Evolutionary conservation across 2,797 vertebrate species (phyloP).

Genomic region (Setipinna tenuifilis): DNA sequence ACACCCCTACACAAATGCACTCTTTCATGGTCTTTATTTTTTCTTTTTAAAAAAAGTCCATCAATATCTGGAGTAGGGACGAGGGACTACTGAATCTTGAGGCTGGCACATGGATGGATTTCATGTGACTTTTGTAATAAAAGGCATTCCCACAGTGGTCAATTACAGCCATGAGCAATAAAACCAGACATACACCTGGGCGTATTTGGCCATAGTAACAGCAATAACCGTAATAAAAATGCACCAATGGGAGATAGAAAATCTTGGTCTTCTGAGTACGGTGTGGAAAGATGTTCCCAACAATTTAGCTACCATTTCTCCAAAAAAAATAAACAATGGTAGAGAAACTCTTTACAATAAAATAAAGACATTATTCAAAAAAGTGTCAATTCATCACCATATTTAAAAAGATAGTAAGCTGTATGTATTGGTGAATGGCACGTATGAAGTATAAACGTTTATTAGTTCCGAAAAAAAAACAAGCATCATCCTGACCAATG

Average conservation of each 20-base stretch:
- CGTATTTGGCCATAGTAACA: not conserved
- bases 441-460: conserved; percentile 65
- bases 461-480: conserved; percentile 72
- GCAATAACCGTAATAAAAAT: conserved; percentile 4
- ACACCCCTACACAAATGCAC: not conserved
- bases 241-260: conserved; percentile 12
- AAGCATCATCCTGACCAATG: conserved; percentile 74
- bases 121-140: conserved; percentile 41
- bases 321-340: conserved; percentile 42
- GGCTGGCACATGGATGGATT: conserved; percentile 53
- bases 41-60: conserved; percentile 70
- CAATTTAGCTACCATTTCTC: conserved; percentile 52
- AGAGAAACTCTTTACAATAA: conserved; percentile 42
- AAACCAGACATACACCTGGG: conserved; percentile 13
- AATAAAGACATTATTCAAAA: conserved; percentile 42
- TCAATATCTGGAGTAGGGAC: conserved; percentile 53
- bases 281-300: conserved; percentile 46
- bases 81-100: conserved; percentile 42
- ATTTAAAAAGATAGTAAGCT: conserved; percentile 43
- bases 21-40: conserved; percentile 56
- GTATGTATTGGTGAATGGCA: conserved; percentile 33
- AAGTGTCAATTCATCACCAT: conserved; percentile 56
- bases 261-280: not conserved
- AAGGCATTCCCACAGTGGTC: conserved; percentile 41
- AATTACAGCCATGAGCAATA: conserved; percentile 37